A percentile compares a stretch with the other conserved stretches of the same genome.
These are phyloP conservation scores for Andricus quercusramuli DNA, from an alignment of 2,888 invertebrate genomes.

Conservation along the genomic window DNA sequence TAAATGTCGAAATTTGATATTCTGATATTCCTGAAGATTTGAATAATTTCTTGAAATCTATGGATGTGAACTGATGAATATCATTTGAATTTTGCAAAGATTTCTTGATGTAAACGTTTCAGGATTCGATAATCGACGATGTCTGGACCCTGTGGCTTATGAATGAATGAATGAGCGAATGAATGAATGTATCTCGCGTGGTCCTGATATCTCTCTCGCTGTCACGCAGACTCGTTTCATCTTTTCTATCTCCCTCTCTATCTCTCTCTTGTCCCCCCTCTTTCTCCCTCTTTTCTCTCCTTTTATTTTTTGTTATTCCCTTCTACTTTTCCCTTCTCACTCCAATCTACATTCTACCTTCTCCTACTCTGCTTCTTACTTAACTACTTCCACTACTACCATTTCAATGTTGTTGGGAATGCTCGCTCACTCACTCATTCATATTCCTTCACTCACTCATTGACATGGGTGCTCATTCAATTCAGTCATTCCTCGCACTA, in stretches of 20 bases:
- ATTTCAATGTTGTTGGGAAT: slow-evolving; percentile 51
- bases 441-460: slow-evolving; percentile 56
- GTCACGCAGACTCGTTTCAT: slow-evolving; percentile 35
- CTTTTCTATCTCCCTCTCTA: slow-evolving; percentile 29
- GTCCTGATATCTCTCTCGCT: slow-evolving; percentile 3
- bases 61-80: too few species aligned
- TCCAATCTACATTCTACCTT: slow-evolving; percentile 24
- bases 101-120: not conserved
- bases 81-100: not conserved
- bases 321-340: slow-evolving; percentile 17
- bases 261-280: slow-evolving; percentile 34
- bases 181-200: slow-evolving; percentile 41
- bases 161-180: slow-evolving; percentile 45
- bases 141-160: not conserved
- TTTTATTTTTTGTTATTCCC: slow-evolving; percentile 33
- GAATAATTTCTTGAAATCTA: not conserved
- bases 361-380: slow-evolving; percentile 14
- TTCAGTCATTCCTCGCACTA: slow-evolving; percentile 17
- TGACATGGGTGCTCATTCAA: slow-evolving; percentile 48
- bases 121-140: slow-evolving; percentile 3
- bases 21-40: too few species aligned
- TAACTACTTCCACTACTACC: slow-evolving; percentile 19
- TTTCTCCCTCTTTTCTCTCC: not conserved
- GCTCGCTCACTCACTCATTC: slow-evolving; percentile 60
- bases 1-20: not conserved